Conservation (phyloP, 1,140 invertebrate genomes). For the Lasioglossum baleicum region DNA sequence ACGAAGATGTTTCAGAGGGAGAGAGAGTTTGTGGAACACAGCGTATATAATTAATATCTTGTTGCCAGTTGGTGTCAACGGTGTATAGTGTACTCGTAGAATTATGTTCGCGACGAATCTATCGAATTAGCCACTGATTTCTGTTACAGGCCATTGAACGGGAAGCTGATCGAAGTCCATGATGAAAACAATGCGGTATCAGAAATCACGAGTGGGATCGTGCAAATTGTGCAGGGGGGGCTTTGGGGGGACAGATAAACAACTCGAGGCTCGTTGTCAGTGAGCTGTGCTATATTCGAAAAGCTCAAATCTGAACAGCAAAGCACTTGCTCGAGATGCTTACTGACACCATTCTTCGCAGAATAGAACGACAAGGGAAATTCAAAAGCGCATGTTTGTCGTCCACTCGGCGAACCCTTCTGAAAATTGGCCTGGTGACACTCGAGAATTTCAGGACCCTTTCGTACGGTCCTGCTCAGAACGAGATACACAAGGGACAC, state of each 20-base stretch:
- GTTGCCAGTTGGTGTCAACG: background rate
- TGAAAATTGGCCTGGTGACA: conserved; percentile 68
- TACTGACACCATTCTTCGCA: conserved; percentile 42
- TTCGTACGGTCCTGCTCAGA: conserved; percentile 31
- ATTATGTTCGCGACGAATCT: background rate
- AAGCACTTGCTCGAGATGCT: conserved; percentile 43
- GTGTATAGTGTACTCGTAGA: background rate
- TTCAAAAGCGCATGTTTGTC: conserved; percentile 71
- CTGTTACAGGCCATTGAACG: background rate
- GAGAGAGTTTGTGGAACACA: too few species aligned
- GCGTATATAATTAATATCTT: too few species aligned
- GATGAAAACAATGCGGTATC: background rate
- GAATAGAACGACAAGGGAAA: conserved; percentile 52
- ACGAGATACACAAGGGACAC: conserved; percentile 32
- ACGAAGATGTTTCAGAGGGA: too few species aligned
- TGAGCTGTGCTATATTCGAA: conserved; percentile 40
- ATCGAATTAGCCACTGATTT: background rate
- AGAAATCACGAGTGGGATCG: conserved; percentile 7
- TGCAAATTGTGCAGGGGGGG: conserved; percentile 3
- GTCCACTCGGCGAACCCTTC: conserved; percentile 65
- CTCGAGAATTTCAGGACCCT: conserved; percentile 62
- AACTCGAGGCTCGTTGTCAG: conserved; percentile 30
- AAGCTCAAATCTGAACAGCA: conserved; percentile 54
- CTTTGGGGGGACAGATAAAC: conserved; percentile 33
- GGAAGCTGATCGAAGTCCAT: background rate